phyloP scores from a whole-genome alignment of 2,888 invertebrate species.

The Melitaea athalia region DNA sequence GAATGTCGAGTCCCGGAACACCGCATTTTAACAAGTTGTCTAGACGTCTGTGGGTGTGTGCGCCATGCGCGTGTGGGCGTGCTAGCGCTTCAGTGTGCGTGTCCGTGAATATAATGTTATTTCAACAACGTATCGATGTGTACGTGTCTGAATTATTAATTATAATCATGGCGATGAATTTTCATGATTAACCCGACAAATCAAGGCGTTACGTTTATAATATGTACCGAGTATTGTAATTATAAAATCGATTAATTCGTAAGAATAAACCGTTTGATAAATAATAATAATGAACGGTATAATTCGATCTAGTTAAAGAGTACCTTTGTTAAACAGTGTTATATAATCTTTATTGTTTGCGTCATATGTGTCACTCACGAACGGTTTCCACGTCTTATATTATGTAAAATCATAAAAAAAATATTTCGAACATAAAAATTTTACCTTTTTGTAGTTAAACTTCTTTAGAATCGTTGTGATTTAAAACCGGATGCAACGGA shows the following conservation, averaged over 20 bases:
- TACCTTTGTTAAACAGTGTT: neutral
- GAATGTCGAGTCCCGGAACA: constrained; percentile 81
- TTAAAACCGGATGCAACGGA: too few relatives aligned
- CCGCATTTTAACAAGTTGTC: constrained; percentile 77
- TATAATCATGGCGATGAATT: constrained; percentile 42
- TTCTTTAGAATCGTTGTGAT: too few relatives aligned
- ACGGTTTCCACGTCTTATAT: too few relatives aligned
- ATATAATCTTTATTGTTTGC: neutral
- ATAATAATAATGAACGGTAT: neutral
- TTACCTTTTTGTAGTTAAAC: too few relatives aligned
- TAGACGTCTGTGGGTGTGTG: constrained; percentile 66
- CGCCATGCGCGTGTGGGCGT: constrained; percentile 48
- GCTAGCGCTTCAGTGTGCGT: constrained; percentile 35
- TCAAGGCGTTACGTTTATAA: constrained; percentile 25
- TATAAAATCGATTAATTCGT: neutral
- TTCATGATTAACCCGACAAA: constrained; percentile 38
- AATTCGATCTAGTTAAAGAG: neutral
- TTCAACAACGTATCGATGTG: constrained; percentile 13
- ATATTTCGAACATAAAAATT: too few relatives aligned
- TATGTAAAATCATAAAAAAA: too few relatives aligned
- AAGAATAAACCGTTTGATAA: neutral
- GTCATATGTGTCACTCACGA: too few relatives aligned
- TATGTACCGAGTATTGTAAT: neutral
- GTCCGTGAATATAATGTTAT: constrained; percentile 39
- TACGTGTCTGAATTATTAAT: constrained; percentile 41